phyloP scores from a whole-genome alignment of 2,113 vertebrate genomes.

The Albula glossodonta region DNA sequence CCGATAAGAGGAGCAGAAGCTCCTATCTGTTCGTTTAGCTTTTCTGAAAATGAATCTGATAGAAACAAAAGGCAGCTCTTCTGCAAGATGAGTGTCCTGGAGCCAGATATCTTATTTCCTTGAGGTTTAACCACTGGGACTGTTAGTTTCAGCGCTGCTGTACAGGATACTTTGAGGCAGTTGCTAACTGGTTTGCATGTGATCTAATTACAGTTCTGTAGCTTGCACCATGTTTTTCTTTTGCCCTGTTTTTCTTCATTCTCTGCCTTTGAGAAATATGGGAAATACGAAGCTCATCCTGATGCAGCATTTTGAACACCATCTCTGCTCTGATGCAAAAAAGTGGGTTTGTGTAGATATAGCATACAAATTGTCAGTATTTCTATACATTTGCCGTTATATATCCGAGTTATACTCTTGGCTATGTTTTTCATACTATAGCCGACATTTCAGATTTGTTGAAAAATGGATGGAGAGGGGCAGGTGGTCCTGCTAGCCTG shows the following conservation, averaged over 20 bases:
- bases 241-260: not conserved
- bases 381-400: not conserved
- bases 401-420: not conserved
- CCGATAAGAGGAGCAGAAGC: not conserved
- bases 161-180: not conserved
- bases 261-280: not conserved
- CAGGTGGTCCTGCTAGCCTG: not conserved
- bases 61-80: not conserved
- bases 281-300: not conserved
- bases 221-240: not conserved
- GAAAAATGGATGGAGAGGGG: not conserved
- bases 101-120: not conserved
- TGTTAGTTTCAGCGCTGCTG: not conserved
- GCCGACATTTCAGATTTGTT: too few relatives aligned
- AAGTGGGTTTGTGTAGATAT: not conserved
- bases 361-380: not conserved
- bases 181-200: not conserved
- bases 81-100: not conserved
- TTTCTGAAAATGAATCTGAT: not conserved
- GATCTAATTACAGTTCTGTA: not conserved
- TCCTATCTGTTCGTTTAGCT: not conserved
- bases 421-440: not conserved
- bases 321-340: not conserved
- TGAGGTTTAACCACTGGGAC: not conserved
- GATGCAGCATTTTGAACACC: not conserved